Percentiles rank a stretch among this genome's conserved stretches.
phyloP scores from a whole-genome alignment of 2,797 vertebrate genomes.

The Cheirogaleus major region DNA sequence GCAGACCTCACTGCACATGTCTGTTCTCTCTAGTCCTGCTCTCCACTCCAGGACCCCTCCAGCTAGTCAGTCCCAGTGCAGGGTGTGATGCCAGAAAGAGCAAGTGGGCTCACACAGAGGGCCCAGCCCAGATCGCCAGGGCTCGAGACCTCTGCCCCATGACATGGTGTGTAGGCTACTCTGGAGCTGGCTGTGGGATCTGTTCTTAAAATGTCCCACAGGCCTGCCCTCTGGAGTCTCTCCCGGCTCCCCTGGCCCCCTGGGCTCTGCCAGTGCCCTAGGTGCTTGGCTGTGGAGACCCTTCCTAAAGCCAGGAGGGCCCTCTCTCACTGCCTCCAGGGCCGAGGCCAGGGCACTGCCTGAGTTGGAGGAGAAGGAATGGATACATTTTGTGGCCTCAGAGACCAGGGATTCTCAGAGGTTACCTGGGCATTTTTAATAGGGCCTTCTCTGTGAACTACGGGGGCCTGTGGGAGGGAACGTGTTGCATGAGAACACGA shows the following conservation, averaged over 20 bases:
- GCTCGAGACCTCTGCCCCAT: background rate
- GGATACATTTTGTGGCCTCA: background rate
- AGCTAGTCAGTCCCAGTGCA: background rate
- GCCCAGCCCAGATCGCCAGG: background rate
- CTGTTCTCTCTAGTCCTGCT: background rate
- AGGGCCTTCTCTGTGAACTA: background rate
- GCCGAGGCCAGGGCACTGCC: background rate
- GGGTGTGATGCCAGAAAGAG: background rate
- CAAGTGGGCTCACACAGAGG: background rate
- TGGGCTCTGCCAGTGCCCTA: background rate
- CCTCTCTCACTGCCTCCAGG: background rate
- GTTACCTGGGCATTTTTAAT: background rate
- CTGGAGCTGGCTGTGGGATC: background rate
- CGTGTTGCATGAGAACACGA: background rate
- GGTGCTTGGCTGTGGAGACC: background rate
- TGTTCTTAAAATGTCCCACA: background rate
- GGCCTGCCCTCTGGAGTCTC: background rate
- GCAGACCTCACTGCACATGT: background rate
- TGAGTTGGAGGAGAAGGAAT: background rate
- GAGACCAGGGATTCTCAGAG: background rate
- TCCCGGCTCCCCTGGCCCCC: too few relatives aligned
- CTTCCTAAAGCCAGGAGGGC: background rate
- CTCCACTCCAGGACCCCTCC: background rate
- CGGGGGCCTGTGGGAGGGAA: background rate
- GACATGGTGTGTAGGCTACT: background rate